Base-by-base conservation (phyloP, 2,113 vertebrate genomes). In the Neolamprologus tretocephalus region DNA sequence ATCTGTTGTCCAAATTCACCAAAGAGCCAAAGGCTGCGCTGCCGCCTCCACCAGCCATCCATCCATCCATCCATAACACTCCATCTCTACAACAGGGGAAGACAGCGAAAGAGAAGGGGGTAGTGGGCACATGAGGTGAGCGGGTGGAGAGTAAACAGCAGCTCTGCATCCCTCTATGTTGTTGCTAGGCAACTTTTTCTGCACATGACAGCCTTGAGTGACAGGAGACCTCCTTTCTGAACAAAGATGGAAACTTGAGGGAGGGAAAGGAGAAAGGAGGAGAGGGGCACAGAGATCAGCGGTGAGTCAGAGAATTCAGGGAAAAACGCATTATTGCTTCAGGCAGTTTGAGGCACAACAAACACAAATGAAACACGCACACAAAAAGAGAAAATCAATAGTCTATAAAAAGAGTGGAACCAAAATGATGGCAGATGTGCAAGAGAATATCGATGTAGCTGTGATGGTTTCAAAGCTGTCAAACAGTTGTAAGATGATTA, bases 151-250 rank as follows among this genome's bases (percentile, higher is more conserved):
- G 91, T 88, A 92, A 94, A 95, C 90, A 89, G 87, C 35, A 80
- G 82, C 86, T 90, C 84, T 6, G 66, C 91, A 88, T 92, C 91
- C 87, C 66, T 93, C 86, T 14, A 71, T 51, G 87, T 88, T 90
- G 94, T 96, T 95, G 93, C 95, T 91, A 93, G 93, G 94, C 91
- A 94, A 95, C 94, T 89, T 95, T 88, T 90, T 89, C 89, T 90
- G 85, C 87, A 80, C 81, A 88, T 89, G 90, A 91, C 92, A 92
- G 87, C 82, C 75, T 26, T 95, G 94, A 95, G 86, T 95, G 96
- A 95, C 92, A 92, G 92, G 85, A 92, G 87, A 90, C 85, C 93
- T 90, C 85, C 89, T 87, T 83, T 87, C 57, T 33, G 80, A 91
- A 93, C 93, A 95, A 93, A 94, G 87, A 87, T 45, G 37, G 84